phyloP scores from a whole-genome alignment of 2,888 invertebrate species.

The Heliconius ismenius region DNA sequence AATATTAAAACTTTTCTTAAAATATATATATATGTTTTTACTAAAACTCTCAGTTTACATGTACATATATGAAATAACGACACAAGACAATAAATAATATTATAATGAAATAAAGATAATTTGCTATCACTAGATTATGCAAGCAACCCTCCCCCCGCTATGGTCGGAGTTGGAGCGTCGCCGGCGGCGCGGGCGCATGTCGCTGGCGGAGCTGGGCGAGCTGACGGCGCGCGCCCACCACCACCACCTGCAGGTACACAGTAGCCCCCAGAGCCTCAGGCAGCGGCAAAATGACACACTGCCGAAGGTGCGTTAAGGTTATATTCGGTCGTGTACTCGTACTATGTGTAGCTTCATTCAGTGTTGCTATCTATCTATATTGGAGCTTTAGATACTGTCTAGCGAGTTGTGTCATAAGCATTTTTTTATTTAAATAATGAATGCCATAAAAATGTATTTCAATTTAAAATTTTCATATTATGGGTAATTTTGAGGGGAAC shows the following conservation, averaged over 20 bases:
- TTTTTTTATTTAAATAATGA: background rate
- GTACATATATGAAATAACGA: no score
- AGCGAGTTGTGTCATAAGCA: background rate
- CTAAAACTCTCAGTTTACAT: no score
- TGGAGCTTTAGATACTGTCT: background rate
- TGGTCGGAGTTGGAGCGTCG: conserved; percentile 47
- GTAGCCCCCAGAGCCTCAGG: background rate
- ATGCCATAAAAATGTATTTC: background rate
- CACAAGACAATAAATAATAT: no score
- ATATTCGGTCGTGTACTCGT: background rate
- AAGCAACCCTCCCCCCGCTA: conserved; percentile 40
- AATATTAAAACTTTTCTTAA: no score
- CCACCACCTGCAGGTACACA: conserved; percentile 39
- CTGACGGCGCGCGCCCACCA: conserved; percentile 43
- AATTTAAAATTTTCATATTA: no score
- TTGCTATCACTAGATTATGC: conserved; percentile 31
- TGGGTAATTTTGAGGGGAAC: no score
- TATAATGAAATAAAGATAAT: background rate
- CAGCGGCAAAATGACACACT: background rate
- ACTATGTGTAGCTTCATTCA: conserved; percentile 6
- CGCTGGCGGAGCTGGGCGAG: conserved; percentile 46
- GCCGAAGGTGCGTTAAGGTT: conserved; percentile 4
- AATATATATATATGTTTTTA: no score
- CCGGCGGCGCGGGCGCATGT: conserved; percentile 44
- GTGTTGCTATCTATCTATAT: background rate